Conservation (phyloP, 2,113 vertebrate genomes). For the Chionodraco myersi region DNA sequence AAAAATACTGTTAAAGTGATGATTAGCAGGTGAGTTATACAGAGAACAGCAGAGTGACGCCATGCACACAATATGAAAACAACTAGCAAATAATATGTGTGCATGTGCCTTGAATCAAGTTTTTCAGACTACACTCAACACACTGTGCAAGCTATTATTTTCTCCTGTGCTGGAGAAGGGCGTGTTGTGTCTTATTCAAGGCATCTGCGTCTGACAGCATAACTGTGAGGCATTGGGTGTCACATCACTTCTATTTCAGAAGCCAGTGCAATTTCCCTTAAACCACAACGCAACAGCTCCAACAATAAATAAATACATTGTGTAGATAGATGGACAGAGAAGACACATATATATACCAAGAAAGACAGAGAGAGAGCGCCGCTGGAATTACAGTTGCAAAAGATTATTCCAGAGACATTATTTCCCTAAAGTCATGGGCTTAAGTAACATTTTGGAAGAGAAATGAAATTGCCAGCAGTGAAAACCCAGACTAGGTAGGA, state of each 20-base stretch:
- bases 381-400: conserved; percentile 94
- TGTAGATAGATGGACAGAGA: conserved; percentile 57
- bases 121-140: conserved; percentile 37
- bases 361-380: conserved; percentile 78
- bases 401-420: conserved; percentile 99
- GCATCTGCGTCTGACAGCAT: conserved; percentile 85
- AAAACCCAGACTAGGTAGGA: conserved; percentile 96
- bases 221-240: conserved; percentile 88
- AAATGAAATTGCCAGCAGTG: conserved; percentile 98
- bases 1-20: neutral
- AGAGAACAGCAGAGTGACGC: neutral
- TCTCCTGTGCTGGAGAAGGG: conserved; percentile 40
- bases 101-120: conserved; percentile 29
- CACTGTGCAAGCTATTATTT: conserved; percentile 33
- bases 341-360: conserved; percentile 48
- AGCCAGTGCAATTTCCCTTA: conserved; percentile 89
- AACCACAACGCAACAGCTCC: conserved; percentile 88
- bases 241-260: conserved; percentile 91
- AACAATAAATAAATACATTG: conserved; percentile 77
- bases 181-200: conserved; percentile 83
- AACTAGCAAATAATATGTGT: conserved; percentile 46
- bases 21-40: neutral
- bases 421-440: conserved; percentile 98
- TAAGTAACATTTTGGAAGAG: conserved; percentile 98
- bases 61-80: neutral